Evolutionary conservation across 2,797 vertebrate genomes (phyloP), one percentile per base, ranked within the genome.

Genomic region (Chelonia mydas): DNA sequence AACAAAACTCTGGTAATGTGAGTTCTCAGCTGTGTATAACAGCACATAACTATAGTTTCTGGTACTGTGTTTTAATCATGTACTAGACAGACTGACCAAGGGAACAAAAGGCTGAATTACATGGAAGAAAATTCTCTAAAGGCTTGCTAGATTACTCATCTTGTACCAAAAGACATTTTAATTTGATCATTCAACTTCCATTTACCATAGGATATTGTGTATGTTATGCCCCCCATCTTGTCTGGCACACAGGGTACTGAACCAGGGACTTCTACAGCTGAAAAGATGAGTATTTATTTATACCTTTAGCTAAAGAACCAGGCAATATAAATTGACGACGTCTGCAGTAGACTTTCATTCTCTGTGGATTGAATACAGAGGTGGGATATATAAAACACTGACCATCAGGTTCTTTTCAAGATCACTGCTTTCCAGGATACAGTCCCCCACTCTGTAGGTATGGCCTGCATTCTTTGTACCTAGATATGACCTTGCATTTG

Each of bases 311-410:
- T 61, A 74, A 82, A 74, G 15, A 91, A 79, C 7, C 21, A 8
- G 25, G 6, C 4, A 59, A 2, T 92, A 5, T 3, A 2, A 2
- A 5, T 2, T 59, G 6, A 5, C 65, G 6, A 5, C 59, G 4
- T 77, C 72, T 74, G 37, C 45, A 49, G 81, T 77, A 84, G 5
- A 37, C 4, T 1, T 2, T 51, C 31, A 0, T 16, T 78, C 11
- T 74, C 23, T 74, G 10, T 45, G 72, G 11, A 94, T 49, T 91
- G 9, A 45, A 3, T 25, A 13, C 2, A 27, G 13, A 13, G 2
- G 1, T 16, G 2, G 2, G 90, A 90, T 84, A 74, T 82, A 3
- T 21, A 86, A 21, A 49, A 5, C 28, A 45, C 23, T 88, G 79
- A 74, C 12, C 9, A 17, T 5, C 2, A 41, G 37, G 41, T 27